A percentile compares a stretch with the other conserved stretches of the same genome.
phyloP scores from a whole-genome alignment of 1,140 invertebrate genomes.

The Conus betulinus region DNA sequence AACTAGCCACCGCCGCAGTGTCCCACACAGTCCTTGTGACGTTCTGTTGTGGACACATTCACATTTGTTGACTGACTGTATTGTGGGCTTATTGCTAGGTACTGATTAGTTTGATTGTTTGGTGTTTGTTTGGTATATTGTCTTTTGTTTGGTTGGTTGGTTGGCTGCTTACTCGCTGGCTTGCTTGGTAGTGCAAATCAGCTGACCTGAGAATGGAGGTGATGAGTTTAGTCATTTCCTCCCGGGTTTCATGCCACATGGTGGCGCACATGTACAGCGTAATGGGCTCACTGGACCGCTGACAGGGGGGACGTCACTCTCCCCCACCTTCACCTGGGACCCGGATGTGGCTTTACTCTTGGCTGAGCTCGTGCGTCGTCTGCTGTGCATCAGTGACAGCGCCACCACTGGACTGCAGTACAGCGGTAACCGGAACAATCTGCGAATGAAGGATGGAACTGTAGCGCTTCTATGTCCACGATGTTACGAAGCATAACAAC shows the following conservation, averaged over 20 bases:
- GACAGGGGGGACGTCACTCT: conserved; percentile 9
- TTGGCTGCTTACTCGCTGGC: too few relatives aligned
- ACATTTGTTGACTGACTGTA: too few relatives aligned
- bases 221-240: conserved; percentile 68
- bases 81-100: too few relatives aligned
- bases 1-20: too few relatives aligned
- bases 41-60: too few relatives aligned
- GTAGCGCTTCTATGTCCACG: too few relatives aligned
- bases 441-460: conserved; percentile 48
- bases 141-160: too few relatives aligned
- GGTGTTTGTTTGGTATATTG: too few relatives aligned
- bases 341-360: background rate
- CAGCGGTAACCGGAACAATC: conserved; percentile 94
- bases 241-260: conserved; percentile 95
- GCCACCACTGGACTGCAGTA: conserved; percentile 94
- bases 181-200: too few relatives aligned
- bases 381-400: conserved; percentile 94
- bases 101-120: too few relatives aligned
- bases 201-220: conserved; percentile 63
- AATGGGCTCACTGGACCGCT: background rate
- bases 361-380: conserved; percentile 86
- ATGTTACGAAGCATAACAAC: too few relatives aligned
- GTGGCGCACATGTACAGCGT: conserved; percentile 79
- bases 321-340: background rate
- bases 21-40: too few relatives aligned